A percentile compares a stretch with the other conserved stretches of the same genome.
These are phyloP conservation scores for Halocynthia aurantium DNA, from an alignment of 23 tunicate species.

Conservation along the genomic window DNA sequence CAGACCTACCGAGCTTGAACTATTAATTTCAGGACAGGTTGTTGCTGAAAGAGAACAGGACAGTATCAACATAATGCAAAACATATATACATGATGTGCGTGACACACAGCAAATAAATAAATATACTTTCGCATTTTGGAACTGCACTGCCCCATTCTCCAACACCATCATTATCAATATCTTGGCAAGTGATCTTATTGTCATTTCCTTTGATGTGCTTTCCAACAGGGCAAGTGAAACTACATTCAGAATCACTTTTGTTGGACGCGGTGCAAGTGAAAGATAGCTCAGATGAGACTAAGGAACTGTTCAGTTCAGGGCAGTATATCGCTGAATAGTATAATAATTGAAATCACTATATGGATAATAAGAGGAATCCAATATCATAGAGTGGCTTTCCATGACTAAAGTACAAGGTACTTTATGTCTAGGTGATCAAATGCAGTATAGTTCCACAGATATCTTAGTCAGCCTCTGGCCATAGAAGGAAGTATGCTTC, in stretches of 20 bases:
- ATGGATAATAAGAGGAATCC: too few species aligned
- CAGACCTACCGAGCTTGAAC: background rate
- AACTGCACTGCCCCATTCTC: background rate
- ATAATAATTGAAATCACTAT: too few species aligned
- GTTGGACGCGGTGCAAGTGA: conserved; percentile 7
- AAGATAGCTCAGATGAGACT: background rate
- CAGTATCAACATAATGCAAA: background rate
- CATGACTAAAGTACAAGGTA: too few species aligned
- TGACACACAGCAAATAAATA: background rate
- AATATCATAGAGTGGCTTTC: too few species aligned
- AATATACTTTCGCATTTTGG: conserved; percentile 11
- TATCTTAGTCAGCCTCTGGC: background rate
- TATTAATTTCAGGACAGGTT: background rate
- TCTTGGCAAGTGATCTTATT: conserved; percentile 6
- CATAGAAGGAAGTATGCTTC: too few species aligned
- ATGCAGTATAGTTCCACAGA: background rate
- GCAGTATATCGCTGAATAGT: conserved; percentile 5
- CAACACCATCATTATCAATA: conserved; percentile 14
- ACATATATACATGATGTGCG: background rate
- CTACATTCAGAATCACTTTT: conserved; percentile 2
- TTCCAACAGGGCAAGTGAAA: conserved; percentile 17
- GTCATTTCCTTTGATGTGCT: background rate
- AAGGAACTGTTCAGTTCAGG: conserved; percentile 1
- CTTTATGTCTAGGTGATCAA: background rate
- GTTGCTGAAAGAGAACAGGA: background rate